phyloP scores from a whole-genome alignment of 2,888 invertebrate genomes.

The Thumatha senex region DNA sequence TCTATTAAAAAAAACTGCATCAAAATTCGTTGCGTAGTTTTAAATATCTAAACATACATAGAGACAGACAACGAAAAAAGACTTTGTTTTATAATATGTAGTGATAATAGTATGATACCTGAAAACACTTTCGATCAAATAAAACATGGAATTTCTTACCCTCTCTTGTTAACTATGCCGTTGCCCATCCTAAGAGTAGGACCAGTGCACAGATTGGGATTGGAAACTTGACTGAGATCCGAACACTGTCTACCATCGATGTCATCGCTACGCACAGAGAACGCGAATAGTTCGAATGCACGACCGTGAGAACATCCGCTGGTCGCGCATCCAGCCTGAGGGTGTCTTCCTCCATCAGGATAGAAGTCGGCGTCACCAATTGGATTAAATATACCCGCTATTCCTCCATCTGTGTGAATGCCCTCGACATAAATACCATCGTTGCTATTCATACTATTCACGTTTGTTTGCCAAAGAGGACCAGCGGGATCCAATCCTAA shows the following conservation, averaged over 20 bases:
- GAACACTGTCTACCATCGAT: slow-evolving; percentile 49
- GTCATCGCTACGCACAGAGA: slow-evolving; percentile 51
- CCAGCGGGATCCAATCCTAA: slow-evolving; percentile 69
- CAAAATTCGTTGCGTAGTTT: too few species aligned
- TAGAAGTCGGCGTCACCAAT: slow-evolving; percentile 66
- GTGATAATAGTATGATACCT: too few species aligned
- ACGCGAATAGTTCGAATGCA: slow-evolving; percentile 50
- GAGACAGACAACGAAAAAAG: too few species aligned
- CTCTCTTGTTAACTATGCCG: slow-evolving; percentile 13
- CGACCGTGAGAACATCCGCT: slow-evolving; percentile 61
- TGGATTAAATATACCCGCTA: slow-evolving; percentile 59
- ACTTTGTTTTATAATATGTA: too few species aligned
- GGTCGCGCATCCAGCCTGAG: slow-evolving; percentile 58
- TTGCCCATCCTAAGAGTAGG: slow-evolving; percentile 53
- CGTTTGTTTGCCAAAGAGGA: slow-evolving; percentile 55
- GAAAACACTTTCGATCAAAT: background rate
- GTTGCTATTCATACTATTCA: slow-evolving; percentile 47
- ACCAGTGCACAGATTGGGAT: slow-evolving; percentile 39
- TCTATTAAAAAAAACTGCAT: too few species aligned
- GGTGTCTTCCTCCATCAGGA: slow-evolving; percentile 65
- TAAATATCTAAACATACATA: too few species aligned
- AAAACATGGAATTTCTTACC: background rate
- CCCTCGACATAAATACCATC: slow-evolving; percentile 62
- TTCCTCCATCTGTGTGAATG: slow-evolving; percentile 67
- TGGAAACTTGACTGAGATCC: slow-evolving; percentile 17